Evolutionary conservation across 2,113 vertebrate species (phyloP).

Genomic region (Elephas maximus): DNA sequence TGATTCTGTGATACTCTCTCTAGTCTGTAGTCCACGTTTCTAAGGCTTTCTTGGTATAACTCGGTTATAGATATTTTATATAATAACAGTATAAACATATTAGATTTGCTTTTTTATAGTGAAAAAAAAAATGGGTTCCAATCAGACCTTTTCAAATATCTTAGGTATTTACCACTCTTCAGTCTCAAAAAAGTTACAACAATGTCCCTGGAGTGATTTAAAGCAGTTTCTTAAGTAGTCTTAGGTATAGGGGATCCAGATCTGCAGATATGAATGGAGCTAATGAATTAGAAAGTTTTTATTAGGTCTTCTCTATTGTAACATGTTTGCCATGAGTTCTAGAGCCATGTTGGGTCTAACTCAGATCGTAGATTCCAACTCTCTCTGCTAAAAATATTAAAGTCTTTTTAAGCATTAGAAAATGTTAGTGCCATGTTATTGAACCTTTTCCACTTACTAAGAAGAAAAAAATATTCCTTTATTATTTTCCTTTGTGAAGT

Average conservation of each 20-base stretch:
- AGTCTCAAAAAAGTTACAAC: neutral
- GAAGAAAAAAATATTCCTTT: conserved; percentile 60
- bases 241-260: neutral
- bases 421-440: neutral
- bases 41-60: neutral
- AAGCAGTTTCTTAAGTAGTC: neutral
- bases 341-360: neutral
- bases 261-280: neutral
- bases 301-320: neutral
- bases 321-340: neutral
- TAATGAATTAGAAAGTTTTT: neutral
- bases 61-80: neutral
- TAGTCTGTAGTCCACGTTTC: neutral
- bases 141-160: neutral
- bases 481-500: conserved; percentile 45
- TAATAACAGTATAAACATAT: neutral
- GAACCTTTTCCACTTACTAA: conserved; percentile 24
- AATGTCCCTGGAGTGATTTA: neutral
- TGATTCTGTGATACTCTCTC: neutral
- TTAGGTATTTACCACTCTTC: neutral
- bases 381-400: conserved; percentile 39
- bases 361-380: neutral
- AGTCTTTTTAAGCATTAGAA: conserved; percentile 50
- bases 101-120: neutral
- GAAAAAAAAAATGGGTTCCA: neutral